phyloP scores from a whole-genome alignment of 2,797 vertebrate genomes.

The Sciurus vulgaris region DNA sequence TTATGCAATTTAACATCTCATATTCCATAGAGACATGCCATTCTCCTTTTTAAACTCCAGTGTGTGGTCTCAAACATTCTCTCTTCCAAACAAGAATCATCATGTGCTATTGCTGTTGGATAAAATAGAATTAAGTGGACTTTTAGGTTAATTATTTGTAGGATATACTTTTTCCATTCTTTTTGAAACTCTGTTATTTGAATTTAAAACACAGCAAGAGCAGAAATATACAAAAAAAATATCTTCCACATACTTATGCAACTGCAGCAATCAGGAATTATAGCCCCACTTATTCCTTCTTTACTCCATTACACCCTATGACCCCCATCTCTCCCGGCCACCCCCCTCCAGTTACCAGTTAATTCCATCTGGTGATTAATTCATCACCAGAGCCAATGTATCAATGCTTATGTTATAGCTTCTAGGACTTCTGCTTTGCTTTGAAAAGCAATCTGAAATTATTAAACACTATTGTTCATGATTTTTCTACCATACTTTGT shows the following conservation, averaged over 20 bases:
- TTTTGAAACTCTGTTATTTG: neutral
- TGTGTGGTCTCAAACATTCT: neutral
- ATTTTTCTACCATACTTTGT: neutral
- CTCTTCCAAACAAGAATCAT: neutral
- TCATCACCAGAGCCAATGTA: neutral
- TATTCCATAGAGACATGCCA: neutral
- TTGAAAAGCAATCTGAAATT: neutral
- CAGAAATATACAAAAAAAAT: neutral
- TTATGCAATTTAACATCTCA: neutral
- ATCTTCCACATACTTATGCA: neutral
- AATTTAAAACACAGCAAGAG: neutral
- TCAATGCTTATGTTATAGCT: neutral
- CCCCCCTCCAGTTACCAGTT: too few relatives aligned
- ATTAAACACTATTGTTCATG: neutral
- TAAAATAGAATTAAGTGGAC: neutral
- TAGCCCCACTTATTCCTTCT: neutral
- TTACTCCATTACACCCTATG: fast-evolving
- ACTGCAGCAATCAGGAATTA: neutral
- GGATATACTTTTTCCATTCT: neutral
- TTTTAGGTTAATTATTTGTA: neutral
- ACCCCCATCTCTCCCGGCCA: too few relatives aligned
- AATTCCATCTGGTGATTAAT: too few relatives aligned
- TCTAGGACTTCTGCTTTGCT: neutral
- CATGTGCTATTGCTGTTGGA: neutral
- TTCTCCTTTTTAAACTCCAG: neutral